Conservation (phyloP, 2,888 invertebrate genomes). For the Xestia sexstrigata region DNA sequence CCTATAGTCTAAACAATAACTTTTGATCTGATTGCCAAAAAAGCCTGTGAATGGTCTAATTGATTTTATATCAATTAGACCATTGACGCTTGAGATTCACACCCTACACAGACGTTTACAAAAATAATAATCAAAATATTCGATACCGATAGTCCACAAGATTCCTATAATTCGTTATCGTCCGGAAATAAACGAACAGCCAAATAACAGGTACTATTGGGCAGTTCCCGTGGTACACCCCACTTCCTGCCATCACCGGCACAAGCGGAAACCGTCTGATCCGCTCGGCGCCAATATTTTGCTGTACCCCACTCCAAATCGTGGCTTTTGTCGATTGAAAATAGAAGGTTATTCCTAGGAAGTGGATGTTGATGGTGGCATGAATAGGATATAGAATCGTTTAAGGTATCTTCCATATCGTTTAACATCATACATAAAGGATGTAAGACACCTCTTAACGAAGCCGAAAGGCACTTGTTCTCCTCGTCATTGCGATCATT, state of each 20-base stretch:
- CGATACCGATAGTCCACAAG: background rate
- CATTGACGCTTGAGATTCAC: background rate
- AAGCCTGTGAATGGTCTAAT: background rate
- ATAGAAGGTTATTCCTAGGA: constrained; percentile 29
- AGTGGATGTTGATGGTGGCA: background rate
- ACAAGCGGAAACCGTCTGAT: constrained; percentile 20
- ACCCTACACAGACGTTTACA: background rate
- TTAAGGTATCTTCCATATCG: background rate
- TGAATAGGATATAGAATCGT: background rate
- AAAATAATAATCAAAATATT: background rate
- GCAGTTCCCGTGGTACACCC: constrained; percentile 35
- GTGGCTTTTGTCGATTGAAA: constrained; percentile 1
- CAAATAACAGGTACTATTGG: background rate
- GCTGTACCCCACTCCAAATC: constrained; percentile 13
- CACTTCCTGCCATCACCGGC: constrained; percentile 27
- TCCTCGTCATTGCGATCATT: no score
- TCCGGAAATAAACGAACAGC: constrained; percentile 5
- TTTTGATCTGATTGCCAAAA: background rate
- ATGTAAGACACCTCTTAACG: no score
- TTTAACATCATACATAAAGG: background rate
- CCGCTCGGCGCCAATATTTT: constrained; percentile 40
- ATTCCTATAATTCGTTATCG: background rate
- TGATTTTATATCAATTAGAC: background rate
- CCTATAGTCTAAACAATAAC: no score
- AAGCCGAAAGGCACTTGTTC: no score